Base-by-base conservation (phyloP, 2,797 vertebrate species). In the Epinephelus coioides region DNA sequence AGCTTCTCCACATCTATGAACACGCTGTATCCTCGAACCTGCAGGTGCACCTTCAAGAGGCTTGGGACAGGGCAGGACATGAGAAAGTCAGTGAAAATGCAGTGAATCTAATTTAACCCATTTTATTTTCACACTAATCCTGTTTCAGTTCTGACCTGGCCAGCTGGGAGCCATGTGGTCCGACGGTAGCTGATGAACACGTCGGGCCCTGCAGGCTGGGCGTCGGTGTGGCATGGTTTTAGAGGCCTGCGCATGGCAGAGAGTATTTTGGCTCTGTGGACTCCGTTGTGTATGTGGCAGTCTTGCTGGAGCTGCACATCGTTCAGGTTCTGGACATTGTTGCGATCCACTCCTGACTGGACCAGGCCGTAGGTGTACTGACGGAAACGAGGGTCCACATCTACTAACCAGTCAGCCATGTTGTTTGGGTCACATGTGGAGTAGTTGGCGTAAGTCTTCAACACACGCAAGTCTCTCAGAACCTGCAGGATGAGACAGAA, bases 1-100 rank as follows among this genome's bases (percentile, higher is more conserved):
- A 99, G 94, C 90, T 99, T 99, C 87, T 99, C 98, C 92, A 99
- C 98, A 0, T 99, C 98, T 0, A 99, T 98, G 93, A 99, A 99
- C 71, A 99, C 98, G 0, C 96, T 99, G 95, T 97, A 99, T 53
- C 98, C 98, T 0, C 97, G 96, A 43, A 99, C 94, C 94, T 99
- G 98, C 81, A 99, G 95, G 83, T 99, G 98, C 40, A 99, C 98
- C 93, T 99, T 99, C 86, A 99, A 91, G 57, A 99, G 96, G 88
- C 98, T 99, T 89, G 11, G 15, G 21, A 76, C 43, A 25, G 12
- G 71, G 73, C 46, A 46, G 10, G 10, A 38, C 59, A 73, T 10
- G 14, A 57, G 12, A 43, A 25, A 23, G 53, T 12, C 34, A 7
- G 79, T 59, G 53, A 53, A 53, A 30, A 46, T 55, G 27, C 27